Conservation (phyloP, 2,797 vertebrate species). For the Syncerus caffer region DNA sequence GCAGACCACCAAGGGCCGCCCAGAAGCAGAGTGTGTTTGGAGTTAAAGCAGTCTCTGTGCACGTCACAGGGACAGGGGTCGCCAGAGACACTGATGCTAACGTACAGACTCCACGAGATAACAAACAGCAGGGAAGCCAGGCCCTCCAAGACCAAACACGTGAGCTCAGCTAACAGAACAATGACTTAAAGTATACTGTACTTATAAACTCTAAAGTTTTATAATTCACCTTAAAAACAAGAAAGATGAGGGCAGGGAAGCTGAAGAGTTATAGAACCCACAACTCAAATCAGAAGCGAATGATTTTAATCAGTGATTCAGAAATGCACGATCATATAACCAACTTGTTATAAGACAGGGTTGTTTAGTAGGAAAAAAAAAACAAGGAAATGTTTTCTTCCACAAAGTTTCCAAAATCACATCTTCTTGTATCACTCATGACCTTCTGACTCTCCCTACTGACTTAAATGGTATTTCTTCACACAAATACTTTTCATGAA, state of each 20-base stretch:
- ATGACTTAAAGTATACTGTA: neutral
- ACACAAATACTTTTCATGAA: neutral
- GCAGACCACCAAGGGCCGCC: constrained; percentile 53
- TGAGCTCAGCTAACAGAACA: neutral
- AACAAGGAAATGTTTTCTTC: neutral
- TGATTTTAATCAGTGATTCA: neutral
- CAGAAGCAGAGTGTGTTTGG: constrained; percentile 37
- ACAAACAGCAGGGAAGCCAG: neutral
- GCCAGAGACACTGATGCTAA: accelerated
- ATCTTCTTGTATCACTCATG: neutral
- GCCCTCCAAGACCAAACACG: neutral
- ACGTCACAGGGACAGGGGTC: neutral
- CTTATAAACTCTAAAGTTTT: neutral
- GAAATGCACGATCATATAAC: neutral
- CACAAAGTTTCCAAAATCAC: neutral
- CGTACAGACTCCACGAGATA: accelerated
- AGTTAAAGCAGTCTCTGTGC: neutral
- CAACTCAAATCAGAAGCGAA: constrained; percentile 14
- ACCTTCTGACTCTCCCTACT: neutral
- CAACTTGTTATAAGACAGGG: neutral
- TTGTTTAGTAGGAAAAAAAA: neutral
- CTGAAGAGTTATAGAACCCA: neutral
- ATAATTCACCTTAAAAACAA: neutral
- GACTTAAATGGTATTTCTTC: neutral
- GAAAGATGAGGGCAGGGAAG: neutral